Base-by-base conservation (phyloP, 2,113 vertebrate genomes). In the Cynoglossus semilaevis region DNA sequence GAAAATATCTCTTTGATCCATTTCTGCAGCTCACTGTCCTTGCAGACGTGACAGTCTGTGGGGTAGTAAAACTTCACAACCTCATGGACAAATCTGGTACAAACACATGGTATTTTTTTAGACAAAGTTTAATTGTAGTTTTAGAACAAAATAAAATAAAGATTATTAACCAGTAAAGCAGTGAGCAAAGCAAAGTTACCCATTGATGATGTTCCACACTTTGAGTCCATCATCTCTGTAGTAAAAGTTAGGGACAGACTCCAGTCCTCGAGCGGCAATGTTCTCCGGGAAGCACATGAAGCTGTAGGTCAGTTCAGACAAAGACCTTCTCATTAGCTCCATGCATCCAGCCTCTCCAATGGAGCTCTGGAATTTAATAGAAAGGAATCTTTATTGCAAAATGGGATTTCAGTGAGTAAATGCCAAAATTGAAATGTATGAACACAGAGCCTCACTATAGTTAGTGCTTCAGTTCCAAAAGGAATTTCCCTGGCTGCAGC, bases 1-100 rank as follows among this genome's bases (percentile, higher is more conserved):
- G 65, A 84, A 76, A 92, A 93, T 83, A 85, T 92, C 62, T 94
- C 92, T 35, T 67, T 62, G 55, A 92, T 88, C 93, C 92, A 94
- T 7, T 72, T 82, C 76, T 93, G 92, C 41, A 93, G 70, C 75
- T 95, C 93, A 0, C 54, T 52, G 76, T 94, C 93, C 9, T 77
- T 59, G 9, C 4, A n/a, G 8, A 89, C 76, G 0, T 77, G 52
- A 5, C 1, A 9, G 41, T 89, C 84, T 40, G 67, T 69, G 3
- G 60, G 56, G 45, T 88, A 90, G 16, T 75, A 88, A 63, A 76
- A 1, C 16, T 58, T 45, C 17, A 89, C 49, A 3, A 87, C 40
- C 9, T 18, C 71, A 4, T 51, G 55, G 48, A 92, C 90, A 10
- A 89, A 93, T 45, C 92, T 93, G 70, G 7, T 18, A n/a, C n/a